Conservation (phyloP, 35 echinoderm and acorn worm species). For the Heliocidaris tuberculata region DNA sequence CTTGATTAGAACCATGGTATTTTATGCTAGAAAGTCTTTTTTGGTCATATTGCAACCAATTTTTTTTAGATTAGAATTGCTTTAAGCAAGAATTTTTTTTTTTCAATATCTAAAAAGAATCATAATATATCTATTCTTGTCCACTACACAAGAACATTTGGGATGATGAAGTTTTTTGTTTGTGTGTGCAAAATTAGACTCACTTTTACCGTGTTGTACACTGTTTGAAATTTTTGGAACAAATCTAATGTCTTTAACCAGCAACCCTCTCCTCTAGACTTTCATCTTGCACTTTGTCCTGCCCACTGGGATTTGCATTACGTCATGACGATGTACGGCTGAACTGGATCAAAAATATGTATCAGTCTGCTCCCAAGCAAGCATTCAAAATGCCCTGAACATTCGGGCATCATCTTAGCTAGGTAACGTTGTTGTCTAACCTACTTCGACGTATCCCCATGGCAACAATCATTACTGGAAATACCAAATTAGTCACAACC, state of each 20-base stretch:
- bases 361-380: not conserved
- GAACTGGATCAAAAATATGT: not conserved
- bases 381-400: not conserved
- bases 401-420: not conserved
- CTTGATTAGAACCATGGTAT: no score
- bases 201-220: no score
- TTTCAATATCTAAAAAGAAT: no score
- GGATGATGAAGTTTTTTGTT: no score
- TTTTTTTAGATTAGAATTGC: not conserved
- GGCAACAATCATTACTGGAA: not conserved
- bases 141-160: no score
- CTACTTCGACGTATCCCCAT: not conserved
- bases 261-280: not conserved
- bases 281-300: not conserved
- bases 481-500: not conserved
- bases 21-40: not conserved
- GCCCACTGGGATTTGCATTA: not conserved
- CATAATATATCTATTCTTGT: no score
- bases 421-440: not conserved
- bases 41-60: not conserved
- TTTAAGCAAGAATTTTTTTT: no score
- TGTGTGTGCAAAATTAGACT: no score
- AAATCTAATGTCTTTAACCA: not conserved
- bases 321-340: not conserved
- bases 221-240: not conserved